These are phyloP conservation scores for Drosophila phalerata DNA, from an alignment of 2,888 invertebrate genomes.

Conservation along the genomic window DNA sequence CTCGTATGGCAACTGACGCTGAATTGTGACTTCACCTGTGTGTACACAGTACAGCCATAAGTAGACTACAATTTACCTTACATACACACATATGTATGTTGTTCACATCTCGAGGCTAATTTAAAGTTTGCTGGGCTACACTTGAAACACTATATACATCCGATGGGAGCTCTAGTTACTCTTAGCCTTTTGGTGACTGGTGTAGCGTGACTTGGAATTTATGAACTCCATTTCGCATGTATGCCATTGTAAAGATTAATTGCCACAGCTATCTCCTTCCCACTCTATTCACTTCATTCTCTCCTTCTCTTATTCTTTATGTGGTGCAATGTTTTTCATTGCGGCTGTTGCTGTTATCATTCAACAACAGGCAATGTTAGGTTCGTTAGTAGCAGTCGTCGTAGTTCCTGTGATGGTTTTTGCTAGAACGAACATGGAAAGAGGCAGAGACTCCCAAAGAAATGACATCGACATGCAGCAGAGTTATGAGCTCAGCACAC, in stretches of 20 bases:
- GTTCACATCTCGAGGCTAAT: slow-evolving; percentile 46
- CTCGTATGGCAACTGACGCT: slow-evolving; percentile 11
- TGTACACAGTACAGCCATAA: slow-evolving; percentile 17
- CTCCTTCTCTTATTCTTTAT: slow-evolving; percentile 11
- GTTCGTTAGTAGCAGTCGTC: slow-evolving; percentile 46
- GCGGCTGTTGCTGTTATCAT: slow-evolving; percentile 71
- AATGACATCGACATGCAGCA: slow-evolving; percentile 66
- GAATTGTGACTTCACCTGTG: slow-evolving; percentile 8
- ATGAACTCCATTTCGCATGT: slow-evolving; percentile 79
- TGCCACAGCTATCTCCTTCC: slow-evolving; percentile 57
- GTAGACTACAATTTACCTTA: slow-evolving; percentile 29
- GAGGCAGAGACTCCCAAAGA: slow-evolving; percentile 28
- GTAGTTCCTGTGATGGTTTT: slow-evolving; percentile 40
- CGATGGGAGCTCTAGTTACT: slow-evolving; percentile 6
- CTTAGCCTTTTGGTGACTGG: slow-evolving; percentile 37
- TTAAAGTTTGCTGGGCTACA: slow-evolving; percentile 49
- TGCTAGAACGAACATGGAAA: slow-evolving; percentile 26
- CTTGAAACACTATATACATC: slow-evolving; percentile 22
- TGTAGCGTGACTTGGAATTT: slow-evolving; percentile 74
- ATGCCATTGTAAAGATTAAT: slow-evolving; percentile 76
- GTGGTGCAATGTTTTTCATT: slow-evolving; percentile 44
- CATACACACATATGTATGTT: slow-evolving; percentile 18
- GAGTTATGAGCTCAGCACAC: slow-evolving; percentile 51
- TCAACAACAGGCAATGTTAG: slow-evolving; percentile 70
- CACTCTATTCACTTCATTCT: background rate